Evolutionary conservation across 1,140 invertebrate species (phyloP).

Genomic region (Campoletis sonorensis): DNA sequence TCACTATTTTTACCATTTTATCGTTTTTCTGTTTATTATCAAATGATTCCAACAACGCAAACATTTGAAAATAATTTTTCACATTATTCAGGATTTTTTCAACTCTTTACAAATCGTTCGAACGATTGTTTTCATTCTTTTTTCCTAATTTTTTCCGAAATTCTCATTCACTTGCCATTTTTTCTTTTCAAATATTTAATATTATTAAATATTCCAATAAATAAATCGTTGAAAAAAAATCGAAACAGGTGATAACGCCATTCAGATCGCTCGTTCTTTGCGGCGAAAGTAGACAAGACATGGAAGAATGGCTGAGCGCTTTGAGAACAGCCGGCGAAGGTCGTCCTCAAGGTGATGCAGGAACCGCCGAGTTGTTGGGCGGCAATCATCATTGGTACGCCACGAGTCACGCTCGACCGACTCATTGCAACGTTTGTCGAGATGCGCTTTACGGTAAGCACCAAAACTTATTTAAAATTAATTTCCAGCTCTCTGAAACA

Average conservation of each 20-base stretch:
- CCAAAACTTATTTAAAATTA: no score
- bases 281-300: slow-evolving; percentile 87
- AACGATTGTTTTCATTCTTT: slow-evolving; percentile 23
- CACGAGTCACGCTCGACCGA: slow-evolving; percentile 94
- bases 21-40: no score
- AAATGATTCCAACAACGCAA: no score
- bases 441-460: slow-evolving; percentile 87
- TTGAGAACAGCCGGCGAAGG: slow-evolving; percentile 85
- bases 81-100: neutral
- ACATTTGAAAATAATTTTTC: no score
- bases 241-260: slow-evolving; percentile 91
- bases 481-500: no score
- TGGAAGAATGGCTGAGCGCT: slow-evolving; percentile 93
- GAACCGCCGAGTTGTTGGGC: slow-evolving; percentile 85
- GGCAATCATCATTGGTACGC: slow-evolving; percentile 96
- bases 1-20: no score
- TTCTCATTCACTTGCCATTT: neutral
- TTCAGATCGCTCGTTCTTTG: slow-evolving; percentile 89
- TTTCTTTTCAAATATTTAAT: neutral
- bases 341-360: slow-evolving; percentile 79
- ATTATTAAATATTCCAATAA: no score
- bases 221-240: neutral
- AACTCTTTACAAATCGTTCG: no score
- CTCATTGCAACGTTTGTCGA: slow-evolving; percentile 97
- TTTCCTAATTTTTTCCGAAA: neutral